Base-by-base conservation (phyloP, 2,888 invertebrate species). In the Frankliniella fusca region DNA sequence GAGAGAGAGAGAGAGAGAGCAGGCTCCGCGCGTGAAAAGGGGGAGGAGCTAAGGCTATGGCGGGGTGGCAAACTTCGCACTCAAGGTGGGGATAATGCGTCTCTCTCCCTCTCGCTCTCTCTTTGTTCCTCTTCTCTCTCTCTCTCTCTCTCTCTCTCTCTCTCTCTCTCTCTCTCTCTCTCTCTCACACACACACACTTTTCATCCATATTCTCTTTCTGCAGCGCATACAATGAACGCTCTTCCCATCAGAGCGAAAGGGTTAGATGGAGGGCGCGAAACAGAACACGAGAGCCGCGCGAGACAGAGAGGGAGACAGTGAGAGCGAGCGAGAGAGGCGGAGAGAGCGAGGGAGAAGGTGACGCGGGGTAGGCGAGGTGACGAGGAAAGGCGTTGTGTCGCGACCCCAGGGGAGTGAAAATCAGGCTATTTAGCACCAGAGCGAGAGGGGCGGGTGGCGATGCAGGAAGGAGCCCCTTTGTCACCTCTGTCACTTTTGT, bases 1-100 rank as follows among this genome's bases (percentile, higher is more conserved):
- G 84, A 82, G 83, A 83, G 84, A 83, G 83, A 82, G 84, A 82
- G 83, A 82, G 83, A 81, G 83, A 48, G 83, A 80, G 81, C 81
- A 80, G 65, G 49, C 81, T 81, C 80, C 80, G 81, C 81, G 82
- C 81, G 83, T 49, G 81, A 81, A 83, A 81, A 82, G 82, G 83
- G 83, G 80, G 81, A 50, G 80, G 81, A 50, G 76, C 80, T 49
- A 81, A 70, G 83, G 82, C 48, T 38, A 81, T 80, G 70, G 61
- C 48, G 48, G 80, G 81, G 80, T 82, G 83, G 76, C 48, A 50
- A 48, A 81, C 85, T 84, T 85, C 85, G 81, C 48, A 79, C 65
- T 48, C 50, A 80, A 65, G 70, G 79, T 38, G 48, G 48, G 83
- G 79, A 79, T 48, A 27, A 27, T 27, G 85, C 85, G 85, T 84